A percentile compares a stretch with the other conserved stretches of the same genome.
Conservation (phyloP, 2,113 vertebrate species). For the Phaetusa simplex region DNA sequence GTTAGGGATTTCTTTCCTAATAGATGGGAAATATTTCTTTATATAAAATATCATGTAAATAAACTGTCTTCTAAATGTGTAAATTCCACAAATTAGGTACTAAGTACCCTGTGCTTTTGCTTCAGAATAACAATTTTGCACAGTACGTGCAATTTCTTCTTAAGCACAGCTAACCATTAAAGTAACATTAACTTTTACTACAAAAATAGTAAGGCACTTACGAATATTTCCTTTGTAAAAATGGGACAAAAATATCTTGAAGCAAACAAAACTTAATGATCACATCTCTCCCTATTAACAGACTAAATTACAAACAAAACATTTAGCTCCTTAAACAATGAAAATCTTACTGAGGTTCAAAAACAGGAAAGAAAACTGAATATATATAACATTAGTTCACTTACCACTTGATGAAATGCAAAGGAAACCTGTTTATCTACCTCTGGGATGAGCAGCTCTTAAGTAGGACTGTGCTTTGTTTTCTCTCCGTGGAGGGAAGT, state of each 20-base stretch:
- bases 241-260: neutral
- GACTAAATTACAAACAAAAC: neutral
- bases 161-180: neutral
- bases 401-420: neutral
- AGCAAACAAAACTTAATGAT: neutral
- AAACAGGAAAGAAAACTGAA: neutral
- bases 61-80: neutral
- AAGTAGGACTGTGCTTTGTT: neutral
- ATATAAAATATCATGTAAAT: neutral
- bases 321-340: neutral
- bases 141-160: neutral
- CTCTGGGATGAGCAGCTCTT: neutral
- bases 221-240: neutral
- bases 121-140: neutral
- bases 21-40: neutral
- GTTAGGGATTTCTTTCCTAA: neutral
- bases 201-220: neutral
- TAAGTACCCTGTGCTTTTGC: neutral
- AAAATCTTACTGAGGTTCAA: neutral
- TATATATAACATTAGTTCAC: neutral
- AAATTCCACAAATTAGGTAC: neutral
- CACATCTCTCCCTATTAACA: neutral
- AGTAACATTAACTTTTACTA: neutral
- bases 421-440: neutral
- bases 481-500: neutral